phyloP scores from a whole-genome alignment of 1,140 invertebrate genomes.

The Laupala kohalensis region DNA sequence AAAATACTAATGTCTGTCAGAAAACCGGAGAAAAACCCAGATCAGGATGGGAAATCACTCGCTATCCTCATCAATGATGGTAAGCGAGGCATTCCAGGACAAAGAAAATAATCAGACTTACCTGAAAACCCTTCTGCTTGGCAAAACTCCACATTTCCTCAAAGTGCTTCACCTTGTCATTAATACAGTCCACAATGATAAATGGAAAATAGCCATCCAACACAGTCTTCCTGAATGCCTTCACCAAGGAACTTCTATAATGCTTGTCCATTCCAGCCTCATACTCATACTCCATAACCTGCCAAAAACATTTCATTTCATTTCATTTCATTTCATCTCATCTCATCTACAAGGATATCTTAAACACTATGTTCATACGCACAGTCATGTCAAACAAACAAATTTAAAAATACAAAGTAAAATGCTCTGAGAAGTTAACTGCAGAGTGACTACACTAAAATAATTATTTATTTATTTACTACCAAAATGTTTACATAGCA shows the following conservation, averaged over 20 bases:
- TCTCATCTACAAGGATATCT: no score
- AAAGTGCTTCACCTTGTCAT: constrained; percentile 67
- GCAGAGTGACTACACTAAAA: no score
- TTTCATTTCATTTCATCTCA: no score
- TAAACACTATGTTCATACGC: no score
- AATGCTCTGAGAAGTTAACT: no score
- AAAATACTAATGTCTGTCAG: background rate
- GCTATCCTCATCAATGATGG: background rate
- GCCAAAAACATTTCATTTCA: no score
- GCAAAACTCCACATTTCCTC: constrained; percentile 81
- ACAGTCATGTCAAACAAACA: no score
- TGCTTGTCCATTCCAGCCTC: constrained; percentile 69
- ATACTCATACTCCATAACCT: constrained; percentile 86
- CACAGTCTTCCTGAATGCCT: constrained; percentile 85
- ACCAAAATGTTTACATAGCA: no score
- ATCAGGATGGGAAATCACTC: constrained; percentile 1
- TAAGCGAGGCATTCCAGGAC: background rate
- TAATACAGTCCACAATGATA: constrained; percentile 80
- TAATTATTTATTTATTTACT: no score
- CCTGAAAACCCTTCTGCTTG: constrained; percentile 79
- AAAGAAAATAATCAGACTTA: constrained; percentile 31
- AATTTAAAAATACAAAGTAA: no score
- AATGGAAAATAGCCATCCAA: constrained; percentile 86
- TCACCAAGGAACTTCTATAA: constrained; percentile 69
- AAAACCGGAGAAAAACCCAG: no score